Conservation (phyloP, 2,113 vertebrate genomes). For the Climacteris rufus region DNA sequence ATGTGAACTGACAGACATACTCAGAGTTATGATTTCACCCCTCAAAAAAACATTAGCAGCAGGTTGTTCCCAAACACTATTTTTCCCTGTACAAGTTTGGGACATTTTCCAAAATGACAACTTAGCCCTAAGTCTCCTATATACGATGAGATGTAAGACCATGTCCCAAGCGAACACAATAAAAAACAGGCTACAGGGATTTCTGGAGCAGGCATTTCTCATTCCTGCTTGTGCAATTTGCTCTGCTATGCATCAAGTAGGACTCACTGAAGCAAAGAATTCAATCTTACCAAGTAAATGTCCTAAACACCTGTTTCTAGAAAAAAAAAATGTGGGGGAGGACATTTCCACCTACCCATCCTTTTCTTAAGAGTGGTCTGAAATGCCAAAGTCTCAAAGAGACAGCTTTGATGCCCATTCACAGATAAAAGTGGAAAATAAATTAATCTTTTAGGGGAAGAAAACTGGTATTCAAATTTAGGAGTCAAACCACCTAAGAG, state of each 20-base stretch:
- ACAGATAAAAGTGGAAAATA: background rate
- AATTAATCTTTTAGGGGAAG: background rate
- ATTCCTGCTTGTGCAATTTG: background rate
- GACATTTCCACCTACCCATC: background rate
- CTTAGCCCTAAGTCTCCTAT: background rate
- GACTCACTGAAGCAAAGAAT: conserved; percentile 44
- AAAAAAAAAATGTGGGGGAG: background rate
- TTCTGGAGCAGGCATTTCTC: conserved; percentile 18
- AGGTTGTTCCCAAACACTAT: background rate
- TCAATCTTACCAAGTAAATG: conserved; percentile 28
- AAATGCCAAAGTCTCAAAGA: background rate
- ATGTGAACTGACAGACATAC: background rate
- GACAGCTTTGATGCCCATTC: background rate
- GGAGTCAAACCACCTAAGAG: background rate
- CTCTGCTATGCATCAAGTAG: conserved; percentile 38
- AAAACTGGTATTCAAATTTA: background rate
- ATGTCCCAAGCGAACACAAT: background rate
- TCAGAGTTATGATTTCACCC: background rate
- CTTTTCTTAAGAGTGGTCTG: background rate
- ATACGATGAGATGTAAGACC: background rate
- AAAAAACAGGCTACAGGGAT: background rate
- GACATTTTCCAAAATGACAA: background rate
- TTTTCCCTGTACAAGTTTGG: background rate
- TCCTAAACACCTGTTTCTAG: background rate
- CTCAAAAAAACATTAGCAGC: background rate